These are phyloP conservation scores for Ecliptopera silaceata DNA, from an alignment of 2,888 invertebrate genomes.

Conservation along the genomic window DNA sequence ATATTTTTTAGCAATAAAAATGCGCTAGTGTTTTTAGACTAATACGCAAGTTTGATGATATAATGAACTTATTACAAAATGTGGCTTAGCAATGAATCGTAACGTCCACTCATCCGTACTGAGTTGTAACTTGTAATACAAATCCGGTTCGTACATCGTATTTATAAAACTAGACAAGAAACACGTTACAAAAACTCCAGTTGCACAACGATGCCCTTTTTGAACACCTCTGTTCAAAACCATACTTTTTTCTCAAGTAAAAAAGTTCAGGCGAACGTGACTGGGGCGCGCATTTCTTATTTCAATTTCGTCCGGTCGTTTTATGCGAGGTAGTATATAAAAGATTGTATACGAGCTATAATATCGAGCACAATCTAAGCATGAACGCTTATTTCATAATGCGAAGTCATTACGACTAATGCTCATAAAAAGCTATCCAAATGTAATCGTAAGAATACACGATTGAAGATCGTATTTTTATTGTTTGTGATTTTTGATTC, in stretches of 20 bases:
- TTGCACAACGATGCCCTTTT: slow-evolving; percentile 53
- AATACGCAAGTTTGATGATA: neutral
- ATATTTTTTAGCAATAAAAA: neutral
- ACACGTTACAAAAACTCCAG: slow-evolving; percentile 52
- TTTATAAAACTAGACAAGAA: slow-evolving; percentile 59
- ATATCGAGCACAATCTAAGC: slow-evolving; percentile 25
- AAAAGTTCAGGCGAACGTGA: slow-evolving; percentile 40
- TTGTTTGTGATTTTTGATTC: neutral
- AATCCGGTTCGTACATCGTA: slow-evolving; percentile 13
- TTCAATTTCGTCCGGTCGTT: slow-evolving; percentile 38
- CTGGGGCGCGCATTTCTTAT: slow-evolving; percentile 40
- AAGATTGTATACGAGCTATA: slow-evolving; percentile 37
- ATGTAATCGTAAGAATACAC: neutral
- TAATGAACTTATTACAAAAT: slow-evolving; percentile 13
- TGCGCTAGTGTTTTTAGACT: slow-evolving; percentile 1
- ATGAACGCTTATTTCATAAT: slow-evolving; percentile 17
- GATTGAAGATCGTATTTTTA: neutral
- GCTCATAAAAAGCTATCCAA: slow-evolving; percentile 1
- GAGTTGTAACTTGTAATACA: slow-evolving; percentile 4
- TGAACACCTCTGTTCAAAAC: slow-evolving; percentile 42
- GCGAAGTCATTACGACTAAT: slow-evolving; percentile 21
- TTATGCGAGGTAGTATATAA: too few relatives aligned
- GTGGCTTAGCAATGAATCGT: slow-evolving; percentile 18
- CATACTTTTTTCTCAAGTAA: slow-evolving; percentile 37
- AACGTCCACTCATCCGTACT: slow-evolving; percentile 21